Percentiles rank a stretch among this genome's conserved stretches.
Conservation (phyloP, 2,113 vertebrate genomes). For the Sus scrofa region T2T-Sscrofa CM000812.6:46885501-46886000, state of each 20-base stretch:
- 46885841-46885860: neutral
- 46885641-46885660: neutral
- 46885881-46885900: neutral
- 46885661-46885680: neutral
- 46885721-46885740: neutral
- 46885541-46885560: neutral
- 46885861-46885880: neutral
- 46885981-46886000: neutral
- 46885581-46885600: neutral
- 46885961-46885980: neutral
- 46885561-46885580: neutral
- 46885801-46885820: accelerated
- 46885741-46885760: neutral
- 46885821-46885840: neutral
- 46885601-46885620: neutral
- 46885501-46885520: accelerated
- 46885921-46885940: neutral
- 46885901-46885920: neutral
- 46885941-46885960: no score
- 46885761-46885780: neutral
- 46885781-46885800: neutral
- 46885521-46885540: neutral
- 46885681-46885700: accelerated
- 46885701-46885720: neutral
- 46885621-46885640: neutral